Conservation (phyloP, 2,113 vertebrate genomes). For the Brachypodius melanocephalos region DNA sequence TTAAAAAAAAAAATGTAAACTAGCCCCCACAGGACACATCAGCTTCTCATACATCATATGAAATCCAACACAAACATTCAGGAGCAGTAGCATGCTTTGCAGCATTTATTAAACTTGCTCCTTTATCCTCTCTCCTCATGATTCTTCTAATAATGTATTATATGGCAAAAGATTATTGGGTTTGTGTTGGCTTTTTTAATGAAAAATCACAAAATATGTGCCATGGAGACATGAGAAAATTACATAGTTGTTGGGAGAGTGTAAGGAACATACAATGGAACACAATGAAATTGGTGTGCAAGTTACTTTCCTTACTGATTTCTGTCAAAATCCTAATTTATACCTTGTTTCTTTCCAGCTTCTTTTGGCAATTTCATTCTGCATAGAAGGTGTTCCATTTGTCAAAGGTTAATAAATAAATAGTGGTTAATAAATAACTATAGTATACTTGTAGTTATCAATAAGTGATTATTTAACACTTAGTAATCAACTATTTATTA, state of each 20-base stretch:
- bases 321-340: neutral
- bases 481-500: constrained; percentile 2
- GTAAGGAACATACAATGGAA: neutral
- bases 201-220: constrained; percentile 38
- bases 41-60: constrained; percentile 24
- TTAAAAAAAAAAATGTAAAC: constrained; percentile 11
- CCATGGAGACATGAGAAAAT: neutral
- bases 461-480: neutral
- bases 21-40: neutral
- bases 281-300: neutral
- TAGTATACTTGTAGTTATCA: neutral
- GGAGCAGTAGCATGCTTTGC: neutral
- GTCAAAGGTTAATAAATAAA: neutral
- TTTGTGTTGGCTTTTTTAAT: constrained; percentile 22
- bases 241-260: neutral
- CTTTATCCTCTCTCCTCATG: neutral
- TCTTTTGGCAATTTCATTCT: neutral
- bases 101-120: constrained; percentile 28
- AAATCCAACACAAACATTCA: constrained; percentile 52
- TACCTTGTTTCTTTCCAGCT: neutral
- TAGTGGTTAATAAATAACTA: neutral
- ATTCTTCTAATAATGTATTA: constrained; percentile 23
- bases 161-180: constrained; percentile 19
- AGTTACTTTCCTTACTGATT: neutral
- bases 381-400: neutral